These are phyloP conservation scores for Trichonephila clavata DNA, from an alignment of 1,140 invertebrate genomes.

Conservation along the genomic window DNA sequence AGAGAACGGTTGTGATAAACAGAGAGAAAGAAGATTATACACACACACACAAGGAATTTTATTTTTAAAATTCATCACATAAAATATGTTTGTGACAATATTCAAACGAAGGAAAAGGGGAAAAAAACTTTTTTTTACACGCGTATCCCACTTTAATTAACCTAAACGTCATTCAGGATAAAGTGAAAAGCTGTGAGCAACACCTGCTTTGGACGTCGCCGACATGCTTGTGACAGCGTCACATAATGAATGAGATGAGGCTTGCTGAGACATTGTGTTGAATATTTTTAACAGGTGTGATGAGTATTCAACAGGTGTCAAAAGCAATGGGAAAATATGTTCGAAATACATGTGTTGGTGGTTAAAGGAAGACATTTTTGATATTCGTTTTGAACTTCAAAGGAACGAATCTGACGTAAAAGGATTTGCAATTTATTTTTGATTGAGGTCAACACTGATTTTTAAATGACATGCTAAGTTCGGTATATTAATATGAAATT, in stretches of 20 bases:
- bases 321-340: neutral
- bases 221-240: slow-evolving; percentile 19
- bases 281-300: slow-evolving; percentile 25
- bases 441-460: too few relatives aligned
- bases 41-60: too few relatives aligned
- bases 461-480: too few relatives aligned
- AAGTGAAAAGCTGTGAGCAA: neutral
- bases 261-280: neutral
- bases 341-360: neutral
- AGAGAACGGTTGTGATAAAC: too few relatives aligned
- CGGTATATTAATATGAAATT: too few relatives aligned
- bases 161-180: neutral
- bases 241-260: neutral
- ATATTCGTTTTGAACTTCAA: neutral
- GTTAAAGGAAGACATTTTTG: neutral
- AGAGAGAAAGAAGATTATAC: too few relatives aligned
- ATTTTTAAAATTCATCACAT: too few relatives aligned
- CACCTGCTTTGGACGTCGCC: slow-evolving; percentile 30
- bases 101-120: too few relatives aligned
- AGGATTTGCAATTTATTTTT: too few relatives aligned
- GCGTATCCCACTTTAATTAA: neutral
- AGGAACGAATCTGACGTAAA: neutral
- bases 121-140: too few relatives aligned
- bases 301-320: slow-evolving; percentile 43
- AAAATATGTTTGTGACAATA: too few relatives aligned